phyloP scores from a whole-genome alignment of 2,113 vertebrate genomes.

The Menidia beryllina region DNA sequence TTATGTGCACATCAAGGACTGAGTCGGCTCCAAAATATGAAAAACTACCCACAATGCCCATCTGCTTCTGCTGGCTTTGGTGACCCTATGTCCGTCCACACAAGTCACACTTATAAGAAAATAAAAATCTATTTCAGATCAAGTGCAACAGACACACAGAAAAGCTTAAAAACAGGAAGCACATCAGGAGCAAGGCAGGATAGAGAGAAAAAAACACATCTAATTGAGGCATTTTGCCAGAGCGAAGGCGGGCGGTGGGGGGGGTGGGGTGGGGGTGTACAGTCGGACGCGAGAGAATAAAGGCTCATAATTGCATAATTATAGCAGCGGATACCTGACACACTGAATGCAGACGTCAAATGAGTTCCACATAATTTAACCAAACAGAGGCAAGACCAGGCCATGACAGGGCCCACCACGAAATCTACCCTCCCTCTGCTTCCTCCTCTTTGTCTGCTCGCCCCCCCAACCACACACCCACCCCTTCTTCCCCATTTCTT shows the following conservation, averaged over 20 bases:
- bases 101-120: constrained; percentile 1
- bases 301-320: constrained; percentile 86
- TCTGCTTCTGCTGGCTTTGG: constrained; percentile 7
- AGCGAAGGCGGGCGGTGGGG: constrained; percentile 30
- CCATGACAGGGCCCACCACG: constrained; percentile 60
- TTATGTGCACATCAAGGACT: constrained; percentile 33
- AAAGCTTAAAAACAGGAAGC: constrained; percentile 37
- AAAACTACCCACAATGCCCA: constrained; percentile 34
- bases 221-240: constrained; percentile 66
- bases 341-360: constrained; percentile 83
- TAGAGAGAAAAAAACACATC: constrained; percentile 25
- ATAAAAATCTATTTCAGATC: constrained; percentile 33
- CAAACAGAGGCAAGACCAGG: constrained; percentile 81
- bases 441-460: constrained; percentile 24
- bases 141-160: constrained; percentile 25
- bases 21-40: constrained; percentile 1
- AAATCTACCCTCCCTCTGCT: constrained; percentile 48
- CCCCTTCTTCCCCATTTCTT: constrained; percentile 15
- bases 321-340: constrained; percentile 84
- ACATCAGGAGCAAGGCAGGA: constrained; percentile 24
- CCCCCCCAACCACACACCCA: too few relatives aligned
- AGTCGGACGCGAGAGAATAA: constrained; percentile 76
- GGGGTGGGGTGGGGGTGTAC: constrained; percentile 60
- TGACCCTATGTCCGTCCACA: constrained; percentile 19
- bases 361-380: constrained; percentile 86